Conservation (phyloP, 2,113 vertebrate genomes). For the Vulpes vulpes region DNA sequence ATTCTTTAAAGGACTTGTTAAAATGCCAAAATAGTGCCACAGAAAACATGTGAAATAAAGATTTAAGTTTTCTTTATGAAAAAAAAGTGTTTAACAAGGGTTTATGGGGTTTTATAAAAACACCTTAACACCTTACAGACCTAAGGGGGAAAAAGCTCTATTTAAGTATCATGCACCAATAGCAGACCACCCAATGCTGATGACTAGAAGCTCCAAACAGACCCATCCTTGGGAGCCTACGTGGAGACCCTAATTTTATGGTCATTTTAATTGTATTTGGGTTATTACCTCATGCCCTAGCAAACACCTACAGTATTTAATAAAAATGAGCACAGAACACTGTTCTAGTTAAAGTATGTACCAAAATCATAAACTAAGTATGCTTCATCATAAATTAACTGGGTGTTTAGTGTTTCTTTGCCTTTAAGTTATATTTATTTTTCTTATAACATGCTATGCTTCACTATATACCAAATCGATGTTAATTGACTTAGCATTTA, state of each 20-base stretch:
- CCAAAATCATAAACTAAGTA: conserved; percentile 82
- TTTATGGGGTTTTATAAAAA: conserved; percentile 88
- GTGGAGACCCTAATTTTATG: conserved; percentile 76
- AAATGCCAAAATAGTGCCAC: conserved; percentile 84
- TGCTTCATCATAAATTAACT: conserved; percentile 80
- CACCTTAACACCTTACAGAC: conserved; percentile 88
- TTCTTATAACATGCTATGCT: conserved; percentile 73
- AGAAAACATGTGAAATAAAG: conserved; percentile 83
- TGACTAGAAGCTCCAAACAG: conserved; percentile 83
- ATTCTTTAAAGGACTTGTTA: conserved; percentile 84
- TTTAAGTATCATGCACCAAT: conserved; percentile 83
- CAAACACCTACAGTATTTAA: conserved; percentile 81
- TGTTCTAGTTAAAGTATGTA: conserved; percentile 77
- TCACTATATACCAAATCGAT: conserved; percentile 48
- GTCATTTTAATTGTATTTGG: conserved; percentile 86
- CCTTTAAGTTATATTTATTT: conserved; percentile 81
- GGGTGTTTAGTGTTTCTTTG: conserved; percentile 83
- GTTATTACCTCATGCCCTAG: conserved; percentile 83
- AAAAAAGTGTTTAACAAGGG: conserved; percentile 86
- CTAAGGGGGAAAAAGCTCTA: conserved; percentile 81
- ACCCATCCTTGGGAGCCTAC: conserved; percentile 77
- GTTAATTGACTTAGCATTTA: conserved; percentile 71
- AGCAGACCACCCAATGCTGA: conserved; percentile 87
- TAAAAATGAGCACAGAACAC: conserved; percentile 79
- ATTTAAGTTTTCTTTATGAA: conserved; percentile 86